Percentiles rank a stretch among this genome's conserved stretches.
Conservation (phyloP, 2,113 vertebrate genomes). For the Cebus imitator region DNA sequence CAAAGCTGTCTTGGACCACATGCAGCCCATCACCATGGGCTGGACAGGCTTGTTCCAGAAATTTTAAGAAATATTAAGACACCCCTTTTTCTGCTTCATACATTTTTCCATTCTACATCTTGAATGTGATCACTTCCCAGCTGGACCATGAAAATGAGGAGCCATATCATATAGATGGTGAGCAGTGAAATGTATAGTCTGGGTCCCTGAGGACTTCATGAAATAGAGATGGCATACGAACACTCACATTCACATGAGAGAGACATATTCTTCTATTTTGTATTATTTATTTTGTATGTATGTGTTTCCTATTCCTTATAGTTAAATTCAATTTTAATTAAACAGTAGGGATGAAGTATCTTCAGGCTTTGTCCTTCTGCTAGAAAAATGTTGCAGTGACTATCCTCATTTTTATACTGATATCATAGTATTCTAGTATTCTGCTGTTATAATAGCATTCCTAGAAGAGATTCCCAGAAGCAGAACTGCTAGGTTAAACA, state of each 20-base stretch:
- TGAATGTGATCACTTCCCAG: not conserved
- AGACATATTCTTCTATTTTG: not conserved
- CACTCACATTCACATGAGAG: not conserved
- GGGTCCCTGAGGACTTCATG: not conserved
- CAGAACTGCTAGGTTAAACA: not conserved
- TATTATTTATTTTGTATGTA: not conserved
- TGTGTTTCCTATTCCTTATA: not conserved
- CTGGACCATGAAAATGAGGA: not conserved
- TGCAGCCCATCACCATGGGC: too few relatives aligned
- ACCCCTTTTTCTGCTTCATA: not conserved
- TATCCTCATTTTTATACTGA: not conserved
- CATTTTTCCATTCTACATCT: not conserved
- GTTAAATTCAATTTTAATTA: conserved; percentile 20
- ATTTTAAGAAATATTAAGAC: not conserved
- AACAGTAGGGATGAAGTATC: not conserved
- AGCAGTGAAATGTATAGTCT: not conserved
- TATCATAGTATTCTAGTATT: not conserved
- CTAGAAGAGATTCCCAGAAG: not conserved
- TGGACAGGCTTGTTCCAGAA: too few relatives aligned
- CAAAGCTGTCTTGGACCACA: too few relatives aligned
- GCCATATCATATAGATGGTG: accelerated
- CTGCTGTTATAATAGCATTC: not conserved
- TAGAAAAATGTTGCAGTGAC: not conserved
- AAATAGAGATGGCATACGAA: not conserved
- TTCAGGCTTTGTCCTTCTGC: not conserved